phyloP scores from a whole-genome alignment of 2,797 vertebrate genomes.

The Pangasius krempfi region DNA sequence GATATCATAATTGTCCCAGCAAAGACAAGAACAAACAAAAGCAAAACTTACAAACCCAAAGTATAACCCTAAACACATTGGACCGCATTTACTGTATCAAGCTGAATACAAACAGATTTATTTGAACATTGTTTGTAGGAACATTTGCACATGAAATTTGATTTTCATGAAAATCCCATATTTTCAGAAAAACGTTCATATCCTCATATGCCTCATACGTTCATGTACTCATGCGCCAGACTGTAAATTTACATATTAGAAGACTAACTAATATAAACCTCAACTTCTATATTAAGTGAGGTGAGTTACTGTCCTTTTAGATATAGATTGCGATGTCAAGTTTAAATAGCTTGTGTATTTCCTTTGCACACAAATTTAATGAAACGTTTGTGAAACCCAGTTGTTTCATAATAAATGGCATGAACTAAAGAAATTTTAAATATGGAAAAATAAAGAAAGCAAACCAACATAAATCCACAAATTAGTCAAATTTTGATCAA shows the following conservation, averaged over 20 bases:
- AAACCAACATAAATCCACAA: background rate
- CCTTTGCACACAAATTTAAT: background rate
- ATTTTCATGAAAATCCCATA: background rate
- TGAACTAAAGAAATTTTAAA: background rate
- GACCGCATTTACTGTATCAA: background rate
- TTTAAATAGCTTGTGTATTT: background rate
- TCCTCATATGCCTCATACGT: background rate
- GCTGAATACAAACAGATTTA: background rate
- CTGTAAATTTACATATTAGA: background rate
- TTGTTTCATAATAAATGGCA: background rate
- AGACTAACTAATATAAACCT: background rate
- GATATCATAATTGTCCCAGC: background rate
- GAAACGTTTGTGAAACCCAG: too few species aligned
- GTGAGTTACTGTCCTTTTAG: background rate
- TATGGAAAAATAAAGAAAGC: background rate
- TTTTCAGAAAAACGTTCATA: background rate
- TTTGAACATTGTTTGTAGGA: background rate
- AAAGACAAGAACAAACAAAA: background rate
- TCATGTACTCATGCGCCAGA: background rate
- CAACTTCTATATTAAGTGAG: too few species aligned
- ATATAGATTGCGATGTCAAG: background rate
- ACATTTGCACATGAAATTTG: background rate
- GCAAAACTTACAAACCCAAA: background rate
- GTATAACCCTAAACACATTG: background rate
- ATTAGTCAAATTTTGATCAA: background rate